phyloP scores from a whole-genome alignment of 1,140 invertebrate genomes.

The Drosophila tropicalis region DNA sequence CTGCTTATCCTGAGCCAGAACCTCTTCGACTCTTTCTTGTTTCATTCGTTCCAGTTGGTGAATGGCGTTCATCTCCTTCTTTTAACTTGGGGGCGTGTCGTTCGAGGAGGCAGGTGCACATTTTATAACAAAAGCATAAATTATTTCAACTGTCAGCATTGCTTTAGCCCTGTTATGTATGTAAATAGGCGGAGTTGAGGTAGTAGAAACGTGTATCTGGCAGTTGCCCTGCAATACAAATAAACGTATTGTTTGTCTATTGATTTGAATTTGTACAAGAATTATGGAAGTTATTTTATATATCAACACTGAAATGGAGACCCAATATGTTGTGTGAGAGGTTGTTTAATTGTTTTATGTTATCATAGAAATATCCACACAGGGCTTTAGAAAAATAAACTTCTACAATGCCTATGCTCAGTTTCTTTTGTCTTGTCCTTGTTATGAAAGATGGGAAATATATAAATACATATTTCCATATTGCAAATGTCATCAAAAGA shows the following conservation, averaged over 20 bases:
- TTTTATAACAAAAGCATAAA: slow-evolving; percentile 78
- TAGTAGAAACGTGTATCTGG: slow-evolving; percentile 35
- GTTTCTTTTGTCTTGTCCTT: neutral
- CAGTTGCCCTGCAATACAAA: slow-evolving; percentile 55
- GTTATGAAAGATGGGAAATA: slow-evolving; percentile 16
- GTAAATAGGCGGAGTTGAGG: too few species aligned
- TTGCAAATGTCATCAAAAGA: slow-evolving; percentile 6
- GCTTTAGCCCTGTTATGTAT: slow-evolving; percentile 44
- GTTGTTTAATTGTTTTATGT: slow-evolving; percentile 50
- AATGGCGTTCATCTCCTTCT: slow-evolving; percentile 36
- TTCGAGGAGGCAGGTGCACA: slow-evolving; percentile 59
- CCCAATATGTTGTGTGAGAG: neutral
- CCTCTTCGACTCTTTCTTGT: slow-evolving; percentile 3
- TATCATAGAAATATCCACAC: slow-evolving; percentile 6
- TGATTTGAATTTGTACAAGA: slow-evolving; percentile 70
- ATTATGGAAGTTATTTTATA: slow-evolving; percentile 69
- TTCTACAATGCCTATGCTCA: slow-evolving; percentile 12
- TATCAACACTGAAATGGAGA: neutral
- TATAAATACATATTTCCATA: neutral
- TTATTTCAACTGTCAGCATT: slow-evolving; percentile 79
- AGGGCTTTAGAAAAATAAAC: neutral
- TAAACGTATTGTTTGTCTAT: slow-evolving; percentile 74
- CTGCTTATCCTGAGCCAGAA: slow-evolving; percentile 67
- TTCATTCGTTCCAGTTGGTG: slow-evolving; percentile 52
- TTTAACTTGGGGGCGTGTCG: slow-evolving; percentile 27